Conservation (phyloP, 2,888 invertebrate species). For the Diadegma fenestrale region DNA sequence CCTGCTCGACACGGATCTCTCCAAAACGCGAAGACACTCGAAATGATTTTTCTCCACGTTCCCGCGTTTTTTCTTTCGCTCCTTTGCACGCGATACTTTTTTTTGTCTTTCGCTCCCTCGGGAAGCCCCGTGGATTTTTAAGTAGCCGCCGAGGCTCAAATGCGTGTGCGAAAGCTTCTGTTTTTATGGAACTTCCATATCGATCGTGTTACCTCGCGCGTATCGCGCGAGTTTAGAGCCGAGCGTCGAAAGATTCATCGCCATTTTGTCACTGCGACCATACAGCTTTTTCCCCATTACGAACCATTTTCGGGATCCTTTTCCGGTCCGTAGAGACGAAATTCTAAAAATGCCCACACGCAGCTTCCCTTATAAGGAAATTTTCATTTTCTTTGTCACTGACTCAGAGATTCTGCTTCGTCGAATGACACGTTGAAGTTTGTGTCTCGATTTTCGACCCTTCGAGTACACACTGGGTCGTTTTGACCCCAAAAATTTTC, state of each 20-base stretch:
- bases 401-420: neutral
- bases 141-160: slow-evolving; percentile 36
- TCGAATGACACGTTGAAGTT: too few species aligned
- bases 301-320: neutral
- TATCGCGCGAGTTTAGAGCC: neutral
- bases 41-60: slow-evolving; percentile 43
- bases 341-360: neutral
- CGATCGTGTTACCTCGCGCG: neutral
- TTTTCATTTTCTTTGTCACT: neutral
- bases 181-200: neutral
- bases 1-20: slow-evolving; percentile 44
- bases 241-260: slow-evolving; percentile 76
- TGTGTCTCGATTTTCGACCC: too few species aligned
- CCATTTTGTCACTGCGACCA: slow-evolving; percentile 70
- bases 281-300: slow-evolving; percentile 4
- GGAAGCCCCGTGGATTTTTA: slow-evolving; percentile 64
- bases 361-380: neutral
- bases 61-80: slow-evolving; percentile 10
- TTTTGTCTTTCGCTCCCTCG: slow-evolving; percentile 5
- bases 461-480: too few species aligned
- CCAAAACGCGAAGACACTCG: too few species aligned
- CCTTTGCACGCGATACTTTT: slow-evolving; percentile 1
- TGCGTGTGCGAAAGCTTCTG: slow-evolving; percentile 58
- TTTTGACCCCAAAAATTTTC: too few species aligned
- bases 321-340: neutral